Conservation (phyloP, 2,797 vertebrate species). For the Dermochelys coriacea region DNA sequence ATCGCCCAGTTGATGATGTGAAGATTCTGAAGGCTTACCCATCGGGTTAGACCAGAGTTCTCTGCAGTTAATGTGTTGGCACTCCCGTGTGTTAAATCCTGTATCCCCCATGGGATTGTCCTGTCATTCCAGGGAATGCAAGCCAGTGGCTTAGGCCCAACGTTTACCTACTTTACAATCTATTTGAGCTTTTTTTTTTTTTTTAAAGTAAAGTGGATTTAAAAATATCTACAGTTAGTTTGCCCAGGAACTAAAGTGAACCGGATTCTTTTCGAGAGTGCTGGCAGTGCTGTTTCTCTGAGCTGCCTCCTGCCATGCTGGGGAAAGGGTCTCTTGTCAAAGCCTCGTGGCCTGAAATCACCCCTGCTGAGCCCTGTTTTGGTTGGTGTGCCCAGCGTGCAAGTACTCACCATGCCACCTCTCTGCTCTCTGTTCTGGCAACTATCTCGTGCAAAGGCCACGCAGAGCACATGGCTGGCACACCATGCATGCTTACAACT, state of each 20-base stretch:
- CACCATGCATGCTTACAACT: not conserved
- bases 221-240: not conserved
- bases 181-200: not conserved
- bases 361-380: not conserved
- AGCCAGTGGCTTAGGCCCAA: not conserved
- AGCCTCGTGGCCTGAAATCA: not conserved
- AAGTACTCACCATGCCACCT: not conserved
- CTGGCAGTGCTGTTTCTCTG: not conserved
- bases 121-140: not conserved
- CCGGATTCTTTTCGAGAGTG: not conserved
- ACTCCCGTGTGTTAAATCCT: not conserved
- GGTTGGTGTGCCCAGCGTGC: not conserved
- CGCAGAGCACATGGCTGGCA: not conserved
- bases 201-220: not conserved
- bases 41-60: constrained; percentile 52
- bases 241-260: not conserved
- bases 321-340: not conserved
- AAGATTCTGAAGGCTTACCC: constrained; percentile 89
- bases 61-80: not conserved
- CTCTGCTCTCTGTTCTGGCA: not conserved
- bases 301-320: not conserved
- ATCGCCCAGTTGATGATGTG: constrained; percentile 91
- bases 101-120: not conserved
- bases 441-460: not conserved
- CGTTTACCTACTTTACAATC: not conserved